Percentiles rank a stretch among this genome's conserved stretches.
Conservation (phyloP, 2,888 invertebrate species). For the Sesia apiformis region DNA sequence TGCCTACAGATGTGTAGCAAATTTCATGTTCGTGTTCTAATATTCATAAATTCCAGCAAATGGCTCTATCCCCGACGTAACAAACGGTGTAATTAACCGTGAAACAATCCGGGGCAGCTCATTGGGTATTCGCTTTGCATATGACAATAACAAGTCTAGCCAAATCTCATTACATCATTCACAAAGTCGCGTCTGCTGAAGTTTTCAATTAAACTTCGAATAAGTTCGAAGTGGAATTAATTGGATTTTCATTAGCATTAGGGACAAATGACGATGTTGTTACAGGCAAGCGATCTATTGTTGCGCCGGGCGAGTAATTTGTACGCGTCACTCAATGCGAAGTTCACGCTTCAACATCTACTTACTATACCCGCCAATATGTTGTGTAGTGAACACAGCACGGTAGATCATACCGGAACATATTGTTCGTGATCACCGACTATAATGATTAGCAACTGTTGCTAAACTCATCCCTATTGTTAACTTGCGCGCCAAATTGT, state of each 20-base stretch:
- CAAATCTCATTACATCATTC: constrained; percentile 68
- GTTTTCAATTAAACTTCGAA: constrained; percentile 73
- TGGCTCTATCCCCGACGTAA: constrained; percentile 23
- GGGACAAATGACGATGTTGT: constrained; percentile 66
- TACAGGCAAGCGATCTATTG: constrained; percentile 58
- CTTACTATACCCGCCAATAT: constrained; percentile 1
- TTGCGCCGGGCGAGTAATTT: constrained; percentile 50
- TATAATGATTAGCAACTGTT: constrained; percentile 47
- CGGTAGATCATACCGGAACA: constrained; percentile 31
- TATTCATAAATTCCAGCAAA: constrained; percentile 38
- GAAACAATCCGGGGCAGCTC: constrained; percentile 44
- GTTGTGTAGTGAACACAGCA: not conserved
- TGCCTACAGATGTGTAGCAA: constrained; percentile 11
- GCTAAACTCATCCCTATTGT: constrained; percentile 27
- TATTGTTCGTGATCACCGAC: constrained; percentile 44
- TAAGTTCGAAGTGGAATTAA: constrained; percentile 70
- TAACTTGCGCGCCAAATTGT: constrained; percentile 5
- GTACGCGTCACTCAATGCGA: constrained; percentile 55
- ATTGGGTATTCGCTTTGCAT: constrained; percentile 60
- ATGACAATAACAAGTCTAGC: constrained; percentile 61
- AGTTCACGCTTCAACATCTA: constrained; percentile 37
- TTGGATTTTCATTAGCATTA: constrained; percentile 72
- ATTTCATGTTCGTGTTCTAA: constrained; percentile 25
- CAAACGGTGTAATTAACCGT: constrained; percentile 49
- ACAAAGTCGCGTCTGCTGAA: constrained; percentile 47